Percentiles rank a stretch among this genome's conserved stretches.
phyloP scores from a whole-genome alignment of 2,113 vertebrate species.

The Tetrao urogallus region DNA sequence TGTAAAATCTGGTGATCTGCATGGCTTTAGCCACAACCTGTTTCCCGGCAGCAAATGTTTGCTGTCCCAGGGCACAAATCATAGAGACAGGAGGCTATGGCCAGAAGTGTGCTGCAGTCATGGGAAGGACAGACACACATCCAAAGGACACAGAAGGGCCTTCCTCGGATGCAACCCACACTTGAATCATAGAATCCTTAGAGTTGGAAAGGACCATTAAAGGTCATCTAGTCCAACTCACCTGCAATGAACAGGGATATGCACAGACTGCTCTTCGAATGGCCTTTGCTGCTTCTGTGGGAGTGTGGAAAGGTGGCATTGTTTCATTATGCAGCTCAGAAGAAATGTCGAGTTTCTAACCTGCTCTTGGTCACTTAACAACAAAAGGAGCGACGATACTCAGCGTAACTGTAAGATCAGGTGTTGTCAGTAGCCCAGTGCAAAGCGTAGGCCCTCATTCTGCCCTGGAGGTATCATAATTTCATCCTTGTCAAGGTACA shows the following conservation, averaged over 20 bases:
- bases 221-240: too few species aligned
- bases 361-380: not conserved
- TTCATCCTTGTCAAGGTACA: not conserved
- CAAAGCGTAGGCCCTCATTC: not conserved
- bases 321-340: not conserved
- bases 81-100: not conserved
- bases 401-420: not conserved
- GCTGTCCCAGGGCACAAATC: not conserved
- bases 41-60: not conserved
- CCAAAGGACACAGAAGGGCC: not conserved
- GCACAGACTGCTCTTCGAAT: not conserved
- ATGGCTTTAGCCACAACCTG: not conserved
- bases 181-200: not conserved
- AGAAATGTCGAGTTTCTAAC: not conserved
- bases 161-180: not conserved
- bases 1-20: conserved; percentile 4
- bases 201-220: too few species aligned
- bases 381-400: not conserved
- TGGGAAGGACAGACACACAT: not conserved
- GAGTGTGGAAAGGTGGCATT: not conserved
- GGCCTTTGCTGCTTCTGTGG: not conserved
- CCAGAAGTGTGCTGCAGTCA: not conserved
- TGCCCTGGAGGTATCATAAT: not conserved
- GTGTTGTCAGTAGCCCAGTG: not conserved
- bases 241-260: too few species aligned